Evolutionary conservation across 1,140 invertebrate genomes (phyloP).

Genomic region (Potamilus streckersoni): DNA sequence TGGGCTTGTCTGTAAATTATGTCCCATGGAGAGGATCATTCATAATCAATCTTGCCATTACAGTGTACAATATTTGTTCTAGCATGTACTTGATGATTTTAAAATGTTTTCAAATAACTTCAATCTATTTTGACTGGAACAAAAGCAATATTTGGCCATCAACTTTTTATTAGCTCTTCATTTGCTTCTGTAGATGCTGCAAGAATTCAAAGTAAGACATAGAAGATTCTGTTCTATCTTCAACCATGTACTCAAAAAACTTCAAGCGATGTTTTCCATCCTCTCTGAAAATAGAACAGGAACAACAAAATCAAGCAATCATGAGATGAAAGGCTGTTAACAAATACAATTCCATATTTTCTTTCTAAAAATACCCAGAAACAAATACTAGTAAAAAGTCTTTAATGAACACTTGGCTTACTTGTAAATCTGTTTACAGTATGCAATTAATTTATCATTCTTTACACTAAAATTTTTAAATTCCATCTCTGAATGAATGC

Average conservation of each 20-base stretch:
- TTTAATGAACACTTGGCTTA: neutral
- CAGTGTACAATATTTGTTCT: too few relatives aligned
- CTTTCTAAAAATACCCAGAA: neutral
- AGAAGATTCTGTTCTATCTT: conserved; percentile 93
- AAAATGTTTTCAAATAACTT: too few relatives aligned
- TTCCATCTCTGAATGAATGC: too few relatives aligned
- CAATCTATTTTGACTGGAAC: too few relatives aligned
- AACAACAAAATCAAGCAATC: neutral
- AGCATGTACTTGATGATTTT: too few relatives aligned
- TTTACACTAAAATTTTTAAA: too few relatives aligned
- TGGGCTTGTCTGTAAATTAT: too few relatives aligned
- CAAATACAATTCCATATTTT: neutral
- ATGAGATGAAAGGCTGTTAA: neutral
- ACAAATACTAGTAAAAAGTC: too few relatives aligned
- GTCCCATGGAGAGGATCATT: too few relatives aligned
- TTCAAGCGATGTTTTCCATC: conserved; percentile 84
- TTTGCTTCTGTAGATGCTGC: conserved; percentile 92
- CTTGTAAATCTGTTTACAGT: neutral
- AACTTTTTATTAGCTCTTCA: conserved; percentile 70
- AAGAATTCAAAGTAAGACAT: conserved; percentile 98
- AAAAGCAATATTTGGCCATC: too few relatives aligned
- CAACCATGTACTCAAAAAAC: conserved; percentile 91
- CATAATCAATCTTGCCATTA: too few relatives aligned
- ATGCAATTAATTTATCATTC: neutral
- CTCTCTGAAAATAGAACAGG: conserved; percentile 74